phyloP scores from a whole-genome alignment of 2,113 vertebrate species.

The Acrocephalus kingi region DNA sequence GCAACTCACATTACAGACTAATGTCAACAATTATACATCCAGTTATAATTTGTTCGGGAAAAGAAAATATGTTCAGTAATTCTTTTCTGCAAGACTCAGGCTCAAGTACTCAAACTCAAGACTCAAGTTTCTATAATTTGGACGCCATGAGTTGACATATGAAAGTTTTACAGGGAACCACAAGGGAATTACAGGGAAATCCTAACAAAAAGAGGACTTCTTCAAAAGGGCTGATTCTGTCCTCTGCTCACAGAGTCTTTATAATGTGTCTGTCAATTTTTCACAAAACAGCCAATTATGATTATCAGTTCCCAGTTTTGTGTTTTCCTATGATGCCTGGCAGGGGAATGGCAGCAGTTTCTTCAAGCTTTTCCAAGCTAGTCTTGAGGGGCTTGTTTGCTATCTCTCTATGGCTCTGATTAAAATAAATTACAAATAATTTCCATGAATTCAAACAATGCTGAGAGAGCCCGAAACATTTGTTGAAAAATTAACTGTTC shows the following conservation, averaged over 20 bases:
- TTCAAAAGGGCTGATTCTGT: not conserved
- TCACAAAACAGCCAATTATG: not conserved
- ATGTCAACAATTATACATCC: not conserved
- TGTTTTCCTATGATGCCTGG: not conserved
- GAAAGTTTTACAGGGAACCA: not conserved
- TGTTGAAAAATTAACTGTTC: slow-evolving; percentile 6
- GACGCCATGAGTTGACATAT: not conserved
- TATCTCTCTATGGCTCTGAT: not conserved
- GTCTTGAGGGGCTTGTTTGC: slow-evolving; percentile 20
- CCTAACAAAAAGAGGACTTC: not conserved
- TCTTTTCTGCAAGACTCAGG: not conserved
- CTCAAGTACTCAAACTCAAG: not conserved
- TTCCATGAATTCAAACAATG: not conserved
- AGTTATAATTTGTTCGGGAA: not conserved
- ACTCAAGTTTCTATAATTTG: not conserved
- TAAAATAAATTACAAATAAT: slow-evolving; percentile 48
- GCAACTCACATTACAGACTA: not conserved
- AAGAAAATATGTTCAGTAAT: not conserved
- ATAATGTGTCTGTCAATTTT: not conserved
- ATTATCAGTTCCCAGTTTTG: not conserved
- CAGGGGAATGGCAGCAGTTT: not conserved
- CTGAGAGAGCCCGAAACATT: slow-evolving; percentile 16
- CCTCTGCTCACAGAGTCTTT: not conserved
- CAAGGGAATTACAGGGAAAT: not conserved
- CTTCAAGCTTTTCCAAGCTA: slow-evolving; percentile 8